Conservation (phyloP, 2,888 invertebrate genomes). For the Empis livida region DNA sequence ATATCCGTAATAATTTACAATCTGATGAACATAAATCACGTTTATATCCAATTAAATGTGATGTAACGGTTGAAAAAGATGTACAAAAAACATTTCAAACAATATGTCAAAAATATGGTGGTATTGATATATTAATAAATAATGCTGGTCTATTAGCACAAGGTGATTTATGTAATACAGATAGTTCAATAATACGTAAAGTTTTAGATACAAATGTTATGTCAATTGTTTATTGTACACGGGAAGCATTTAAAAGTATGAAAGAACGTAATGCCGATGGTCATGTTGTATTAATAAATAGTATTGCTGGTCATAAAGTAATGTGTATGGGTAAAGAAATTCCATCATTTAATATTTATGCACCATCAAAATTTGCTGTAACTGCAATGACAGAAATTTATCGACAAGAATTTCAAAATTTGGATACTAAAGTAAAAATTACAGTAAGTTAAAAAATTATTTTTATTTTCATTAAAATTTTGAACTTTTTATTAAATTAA, state of each 20-base stretch:
- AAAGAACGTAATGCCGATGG: constrained; percentile 34
- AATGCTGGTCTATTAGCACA: constrained; percentile 39
- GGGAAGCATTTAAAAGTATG: constrained; percentile 40
- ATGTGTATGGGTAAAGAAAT: constrained; percentile 13
- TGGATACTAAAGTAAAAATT: constrained; percentile 29
- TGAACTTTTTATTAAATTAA: too few species aligned
- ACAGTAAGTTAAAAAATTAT: constrained; percentile 20
- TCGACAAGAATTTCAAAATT: constrained; percentile 27
- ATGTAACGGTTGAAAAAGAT: constrained; percentile 40
- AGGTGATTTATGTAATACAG: constrained; percentile 20
- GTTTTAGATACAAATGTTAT: constrained; percentile 38
- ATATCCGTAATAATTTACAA: constrained; percentile 18
- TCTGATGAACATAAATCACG: constrained; percentile 19
- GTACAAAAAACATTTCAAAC: constrained; percentile 39
- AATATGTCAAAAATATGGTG: constrained; percentile 23
- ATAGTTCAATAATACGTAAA: constrained; percentile 18
- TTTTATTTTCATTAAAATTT: too few species aligned
- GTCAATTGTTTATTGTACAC: constrained; percentile 37
- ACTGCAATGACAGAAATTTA: constrained; percentile 29
- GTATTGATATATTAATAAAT: constrained; percentile 43
- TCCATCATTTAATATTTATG: constrained; percentile 26
- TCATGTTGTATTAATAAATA: constrained; percentile 38
- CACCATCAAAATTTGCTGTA: constrained; percentile 28
- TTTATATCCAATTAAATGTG: constrained; percentile 37
- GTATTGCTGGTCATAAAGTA: constrained; percentile 27